These are phyloP conservation scores for Rhagonycha fulva DNA, from an alignment of 2,888 invertebrate species.

Conservation along the genomic window DNA sequence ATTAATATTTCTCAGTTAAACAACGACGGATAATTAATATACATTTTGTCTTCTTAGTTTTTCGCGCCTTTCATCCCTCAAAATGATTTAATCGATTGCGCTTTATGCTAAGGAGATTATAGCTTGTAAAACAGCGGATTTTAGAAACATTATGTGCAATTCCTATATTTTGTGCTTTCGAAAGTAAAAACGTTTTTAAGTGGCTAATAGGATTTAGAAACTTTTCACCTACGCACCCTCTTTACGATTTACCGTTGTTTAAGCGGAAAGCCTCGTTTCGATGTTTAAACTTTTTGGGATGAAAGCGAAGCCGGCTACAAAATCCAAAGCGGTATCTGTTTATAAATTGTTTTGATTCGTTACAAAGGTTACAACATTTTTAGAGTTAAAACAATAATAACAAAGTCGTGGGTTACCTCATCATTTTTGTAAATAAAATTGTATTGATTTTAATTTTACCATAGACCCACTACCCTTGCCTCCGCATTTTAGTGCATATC, in stretches of 20 bases:
- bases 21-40: not conserved
- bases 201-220: not conserved
- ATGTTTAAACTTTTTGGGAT: not conserved
- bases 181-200: not conserved
- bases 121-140: not conserved
- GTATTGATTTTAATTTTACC: too few species aligned
- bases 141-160: not conserved
- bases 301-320: too few species aligned
- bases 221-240: not conserved
- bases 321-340: too few species aligned
- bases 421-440: too few species aligned
- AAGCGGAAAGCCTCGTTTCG: not conserved
- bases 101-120: not conserved
- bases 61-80: not conserved
- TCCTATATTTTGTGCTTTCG: not conserved
- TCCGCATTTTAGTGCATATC: too few species aligned
- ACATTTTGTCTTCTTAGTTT: not conserved
- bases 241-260: not conserved
- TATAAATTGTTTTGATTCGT: too few species aligned
- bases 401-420: too few species aligned
- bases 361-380: too few species aligned
- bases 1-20: not conserved
- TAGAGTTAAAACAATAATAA: too few species aligned
- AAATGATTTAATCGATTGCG: not conserved
- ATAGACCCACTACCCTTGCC: too few species aligned